phyloP scores from a whole-genome alignment of 2,888 invertebrate genomes.

The Melikaiella ostensackeni region DNA sequence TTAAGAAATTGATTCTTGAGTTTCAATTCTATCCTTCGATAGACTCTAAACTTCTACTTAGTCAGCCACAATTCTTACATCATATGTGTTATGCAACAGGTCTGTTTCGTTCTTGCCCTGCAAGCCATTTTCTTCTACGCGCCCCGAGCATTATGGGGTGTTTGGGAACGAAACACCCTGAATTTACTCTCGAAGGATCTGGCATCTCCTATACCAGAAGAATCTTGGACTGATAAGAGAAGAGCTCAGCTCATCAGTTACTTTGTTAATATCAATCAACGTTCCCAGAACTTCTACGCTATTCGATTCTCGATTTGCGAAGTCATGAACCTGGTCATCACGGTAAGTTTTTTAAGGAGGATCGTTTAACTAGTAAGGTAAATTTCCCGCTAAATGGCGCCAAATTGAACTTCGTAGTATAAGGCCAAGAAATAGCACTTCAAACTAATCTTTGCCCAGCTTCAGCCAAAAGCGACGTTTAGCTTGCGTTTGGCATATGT shows the following conservation, averaged over 20 bases:
- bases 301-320: slow-evolving; percentile 85
- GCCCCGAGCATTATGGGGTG: slow-evolving; percentile 85
- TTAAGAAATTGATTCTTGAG: background rate
- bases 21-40: background rate
- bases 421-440: no score
- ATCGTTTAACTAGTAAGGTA: no score
- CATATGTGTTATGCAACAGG: slow-evolving; percentile 58
- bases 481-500: no score
- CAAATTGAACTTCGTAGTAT: no score
- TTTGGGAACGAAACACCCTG: slow-evolving; percentile 84
- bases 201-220: slow-evolving; percentile 79
- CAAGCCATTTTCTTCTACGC: slow-evolving; percentile 85
- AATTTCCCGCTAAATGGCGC: no score
- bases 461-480: no score
- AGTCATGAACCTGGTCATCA: slow-evolving; percentile 85
- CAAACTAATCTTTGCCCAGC: no score
- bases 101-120: slow-evolving; percentile 82
- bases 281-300: slow-evolving; percentile 83
- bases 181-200: slow-evolving; percentile 81
- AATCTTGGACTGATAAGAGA: slow-evolving; percentile 80
- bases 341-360: slow-evolving; percentile 80
- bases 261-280: slow-evolving; percentile 79
- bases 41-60: background rate
- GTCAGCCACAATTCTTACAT: background rate
- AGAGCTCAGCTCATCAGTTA: slow-evolving; percentile 81